Percentiles rank a stretch among this genome's conserved stretches.
Conservation (phyloP, 2,888 invertebrate species). For the Pogonocherus hispidulus region DNA sequence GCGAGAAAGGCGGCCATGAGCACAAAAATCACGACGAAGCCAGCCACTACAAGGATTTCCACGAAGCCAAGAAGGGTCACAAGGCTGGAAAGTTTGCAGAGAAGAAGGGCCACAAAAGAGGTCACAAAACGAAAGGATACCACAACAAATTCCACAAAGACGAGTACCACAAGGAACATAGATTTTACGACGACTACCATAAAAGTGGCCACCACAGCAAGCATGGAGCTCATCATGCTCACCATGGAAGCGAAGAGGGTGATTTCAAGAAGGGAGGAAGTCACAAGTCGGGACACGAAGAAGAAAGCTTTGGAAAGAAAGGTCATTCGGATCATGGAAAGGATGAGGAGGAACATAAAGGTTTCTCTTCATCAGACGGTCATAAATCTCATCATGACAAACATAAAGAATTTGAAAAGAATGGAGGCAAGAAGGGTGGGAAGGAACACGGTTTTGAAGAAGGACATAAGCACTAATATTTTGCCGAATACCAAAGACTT, state of each 20-base stretch:
- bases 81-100: constrained; percentile 80
- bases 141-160: constrained; percentile 86
- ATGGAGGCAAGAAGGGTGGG: constrained; percentile 80
- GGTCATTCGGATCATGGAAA: constrained; percentile 86
- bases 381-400: constrained; percentile 82
- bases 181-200: constrained; percentile 89
- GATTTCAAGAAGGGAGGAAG: constrained; percentile 79
- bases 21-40: constrained; percentile 77
- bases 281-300: constrained; percentile 76
- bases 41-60: constrained; percentile 76
- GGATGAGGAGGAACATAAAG: constrained; percentile 85
- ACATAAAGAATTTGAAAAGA: constrained; percentile 83
- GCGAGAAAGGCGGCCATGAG: constrained; percentile 76
- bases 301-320: constrained; percentile 84
- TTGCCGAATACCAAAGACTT: background rate
- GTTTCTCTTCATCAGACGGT: constrained; percentile 83
- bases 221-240: constrained; percentile 84
- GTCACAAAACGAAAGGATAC: constrained; percentile 83
- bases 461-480: constrained; percentile 58
- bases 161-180: constrained; percentile 84
- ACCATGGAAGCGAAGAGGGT: constrained; percentile 87
- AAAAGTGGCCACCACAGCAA: constrained; percentile 88
- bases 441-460: constrained; percentile 78
- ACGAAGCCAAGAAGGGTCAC: constrained; percentile 77
- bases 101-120: constrained; percentile 83